Base-by-base conservation (phyloP, 2,113 vertebrate genomes). In the Lycocorax pyrrhopterus region DNA sequence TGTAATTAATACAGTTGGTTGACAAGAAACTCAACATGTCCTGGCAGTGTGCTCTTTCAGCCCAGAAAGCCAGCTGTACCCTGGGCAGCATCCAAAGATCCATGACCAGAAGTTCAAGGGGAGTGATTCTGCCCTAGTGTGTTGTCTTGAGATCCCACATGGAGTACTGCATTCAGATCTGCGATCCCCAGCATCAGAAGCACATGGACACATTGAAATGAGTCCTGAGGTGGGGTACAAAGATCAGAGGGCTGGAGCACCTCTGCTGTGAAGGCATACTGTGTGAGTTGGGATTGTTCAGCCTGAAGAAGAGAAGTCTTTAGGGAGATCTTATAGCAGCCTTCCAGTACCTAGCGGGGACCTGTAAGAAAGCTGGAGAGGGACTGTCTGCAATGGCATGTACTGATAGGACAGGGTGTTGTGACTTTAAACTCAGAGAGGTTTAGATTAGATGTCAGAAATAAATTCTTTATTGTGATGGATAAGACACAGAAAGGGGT, bases 161-260 rank as follows among this genome's bases (percentile, higher is more conserved):
- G 15, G 5, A 37, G 8, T 14, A 30, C 27, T 25, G 6, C 15
- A 53, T 30, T 67, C 33, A 17, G 4, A 13, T 14, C 37, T 66
- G 27, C 27, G 47, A 43, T 27, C 25, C 5, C 4, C 43, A 58
- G 5, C 26, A 51, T 6, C 21, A 9, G 10, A 71, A 59, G 20
- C 22, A 67, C 23, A 21, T 39, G 35, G 23, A 44, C 33, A 67
- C 19, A 14, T 4, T 52, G 33, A 19, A 59, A 8, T 0, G 0
- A 37, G 33, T 46, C 23, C 77, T n/a, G 44, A 52, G 39, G 27
- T 4, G 15, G 16, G 3, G 16, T 52, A 30, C 16, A 39, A 46
- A 60, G 23, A 59, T 26, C 7, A 60, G 16, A 21, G 7, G 27
- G 13, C 23, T 67, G 29, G 39, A 60, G 4, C 17, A 30, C 29